A percentile compares a stretch with the other conserved stretches of the same genome.
Conservation (phyloP, 2,888 invertebrate species). For the Drosophila helvetica region DNA sequence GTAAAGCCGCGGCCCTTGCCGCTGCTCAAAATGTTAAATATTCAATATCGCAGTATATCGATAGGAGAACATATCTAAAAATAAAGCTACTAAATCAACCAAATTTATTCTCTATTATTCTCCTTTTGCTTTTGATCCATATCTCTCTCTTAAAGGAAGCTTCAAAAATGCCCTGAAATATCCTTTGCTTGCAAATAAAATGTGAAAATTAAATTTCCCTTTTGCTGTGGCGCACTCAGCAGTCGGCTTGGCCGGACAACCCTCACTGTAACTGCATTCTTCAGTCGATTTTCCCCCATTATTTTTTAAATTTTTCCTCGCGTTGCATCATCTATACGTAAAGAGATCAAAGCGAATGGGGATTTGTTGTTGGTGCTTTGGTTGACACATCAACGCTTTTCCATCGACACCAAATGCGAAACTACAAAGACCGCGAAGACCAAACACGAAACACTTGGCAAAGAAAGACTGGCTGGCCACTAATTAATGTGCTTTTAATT, state of each 20-base stretch:
- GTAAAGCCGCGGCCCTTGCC: no score
- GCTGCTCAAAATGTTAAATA: no score
- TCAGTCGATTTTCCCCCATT: slow-evolving; percentile 5
- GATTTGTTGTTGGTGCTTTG: slow-evolving; percentile 60
- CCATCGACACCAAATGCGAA: slow-evolving; percentile 57
- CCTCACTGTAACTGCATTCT: slow-evolving; percentile 18
- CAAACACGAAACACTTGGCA: slow-evolving; percentile 26
- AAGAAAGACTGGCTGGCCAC: slow-evolving; percentile 36
- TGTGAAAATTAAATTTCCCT: no score
- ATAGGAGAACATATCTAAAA: no score
- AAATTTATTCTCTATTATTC: no score
- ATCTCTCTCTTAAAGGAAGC: no score
- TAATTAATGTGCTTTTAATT: slow-evolving; percentile 78
- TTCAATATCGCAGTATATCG: no score
- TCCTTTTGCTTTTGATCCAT: no score
- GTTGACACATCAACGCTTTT: slow-evolving; percentile 82
- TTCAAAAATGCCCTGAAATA: no score
- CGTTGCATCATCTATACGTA: slow-evolving; percentile 24
- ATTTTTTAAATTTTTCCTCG: slow-evolving; percentile 2
- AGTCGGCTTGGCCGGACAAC: not conserved
- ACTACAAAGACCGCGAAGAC: slow-evolving; percentile 38
- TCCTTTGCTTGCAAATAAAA: no score
- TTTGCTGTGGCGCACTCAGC: not conserved
- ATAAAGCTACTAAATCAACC: no score
- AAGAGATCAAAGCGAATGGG: slow-evolving; percentile 73